Conservation (phyloP, 2,113 vertebrate species). For the Hoplias malabaricus region DNA sequence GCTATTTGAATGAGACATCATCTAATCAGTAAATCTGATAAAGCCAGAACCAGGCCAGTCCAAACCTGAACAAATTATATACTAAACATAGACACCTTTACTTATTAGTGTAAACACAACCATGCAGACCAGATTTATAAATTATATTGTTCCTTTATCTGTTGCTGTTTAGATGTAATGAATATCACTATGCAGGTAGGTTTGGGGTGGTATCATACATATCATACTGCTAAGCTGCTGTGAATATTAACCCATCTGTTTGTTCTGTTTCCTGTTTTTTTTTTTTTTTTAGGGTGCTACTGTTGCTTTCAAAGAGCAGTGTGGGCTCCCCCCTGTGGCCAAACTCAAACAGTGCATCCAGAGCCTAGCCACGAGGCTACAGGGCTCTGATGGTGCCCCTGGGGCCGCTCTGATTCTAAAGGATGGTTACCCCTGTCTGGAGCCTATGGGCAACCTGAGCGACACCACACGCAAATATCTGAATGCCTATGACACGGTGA, state of each 20-base stretch:
- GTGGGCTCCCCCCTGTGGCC: conserved; percentile 91
- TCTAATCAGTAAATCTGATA: conserved; percentile 9
- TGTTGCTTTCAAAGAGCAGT: conserved; percentile 90
- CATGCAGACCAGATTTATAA: background rate
- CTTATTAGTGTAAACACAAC: background rate
- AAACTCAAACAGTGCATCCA: conserved; percentile 97
- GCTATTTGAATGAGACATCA: background rate
- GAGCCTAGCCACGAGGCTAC: conserved; percentile 85
- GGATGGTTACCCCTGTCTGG: conserved; percentile 87
- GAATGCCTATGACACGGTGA: conserved; percentile 87
- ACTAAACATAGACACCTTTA: conserved; percentile 1
- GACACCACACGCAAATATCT: conserved; percentile 90
- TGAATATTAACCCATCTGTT: background rate
- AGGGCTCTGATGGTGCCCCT: conserved; percentile 77
- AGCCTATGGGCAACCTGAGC: conserved; percentile 76
- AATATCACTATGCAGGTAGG: background rate
- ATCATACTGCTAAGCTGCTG: background rate
- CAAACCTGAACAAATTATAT: background rate
- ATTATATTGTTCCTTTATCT: background rate
- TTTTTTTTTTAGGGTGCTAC: conserved; percentile 78
- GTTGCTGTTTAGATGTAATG: background rate
- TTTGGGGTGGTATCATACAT: background rate
- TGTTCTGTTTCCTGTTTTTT: conserved; percentile 16
- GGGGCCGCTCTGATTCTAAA: conserved; percentile 83
- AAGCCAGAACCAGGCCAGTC: background rate